Percentiles rank a stretch among this genome's conserved stretches.
Evolutionary conservation across 2,113 vertebrate species (phyloP).

Genomic region (Piliocolobus tephrosceles): DNA sequence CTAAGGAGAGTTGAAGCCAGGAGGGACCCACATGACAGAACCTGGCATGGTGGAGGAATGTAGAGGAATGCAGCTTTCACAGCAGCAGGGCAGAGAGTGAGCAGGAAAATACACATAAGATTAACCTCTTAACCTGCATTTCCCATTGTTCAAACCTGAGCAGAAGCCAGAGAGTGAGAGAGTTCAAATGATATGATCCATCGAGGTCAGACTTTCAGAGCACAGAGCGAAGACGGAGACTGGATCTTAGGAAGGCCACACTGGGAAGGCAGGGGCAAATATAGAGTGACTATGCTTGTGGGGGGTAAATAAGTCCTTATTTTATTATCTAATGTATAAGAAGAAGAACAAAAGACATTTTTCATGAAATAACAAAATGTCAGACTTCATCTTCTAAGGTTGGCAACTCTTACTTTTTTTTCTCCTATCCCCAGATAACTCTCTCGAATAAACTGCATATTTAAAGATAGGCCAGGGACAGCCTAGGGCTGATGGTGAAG

Average conservation of each 20-base stretch:
- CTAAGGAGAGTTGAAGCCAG: not conserved
- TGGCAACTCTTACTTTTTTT: not conserved
- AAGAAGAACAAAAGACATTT: not conserved
- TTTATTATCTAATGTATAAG: not conserved
- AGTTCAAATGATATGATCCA: not conserved
- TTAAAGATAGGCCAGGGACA: not conserved
- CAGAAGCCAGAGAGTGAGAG: not conserved
- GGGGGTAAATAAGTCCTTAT: not conserved
- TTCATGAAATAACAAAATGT: not conserved
- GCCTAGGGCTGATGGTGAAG: too few species aligned
- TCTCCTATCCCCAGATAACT: not conserved
- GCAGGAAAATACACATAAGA: not conserved
- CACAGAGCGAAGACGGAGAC: not conserved
- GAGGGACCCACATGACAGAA: not conserved
- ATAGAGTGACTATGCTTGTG: not conserved
- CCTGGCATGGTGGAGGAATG: not conserved
- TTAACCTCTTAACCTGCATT: not conserved
- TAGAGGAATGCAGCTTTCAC: not conserved
- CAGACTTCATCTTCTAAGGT: not conserved
- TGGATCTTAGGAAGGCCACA: not conserved
- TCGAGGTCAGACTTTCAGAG: not conserved
- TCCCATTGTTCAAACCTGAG: not conserved
- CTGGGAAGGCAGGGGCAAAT: not conserved
- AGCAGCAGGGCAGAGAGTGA: not conserved
- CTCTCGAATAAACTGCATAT: not conserved